Conservation (phyloP, 2,888 invertebrate genomes). For the Ormyrus labotus region DNA sequence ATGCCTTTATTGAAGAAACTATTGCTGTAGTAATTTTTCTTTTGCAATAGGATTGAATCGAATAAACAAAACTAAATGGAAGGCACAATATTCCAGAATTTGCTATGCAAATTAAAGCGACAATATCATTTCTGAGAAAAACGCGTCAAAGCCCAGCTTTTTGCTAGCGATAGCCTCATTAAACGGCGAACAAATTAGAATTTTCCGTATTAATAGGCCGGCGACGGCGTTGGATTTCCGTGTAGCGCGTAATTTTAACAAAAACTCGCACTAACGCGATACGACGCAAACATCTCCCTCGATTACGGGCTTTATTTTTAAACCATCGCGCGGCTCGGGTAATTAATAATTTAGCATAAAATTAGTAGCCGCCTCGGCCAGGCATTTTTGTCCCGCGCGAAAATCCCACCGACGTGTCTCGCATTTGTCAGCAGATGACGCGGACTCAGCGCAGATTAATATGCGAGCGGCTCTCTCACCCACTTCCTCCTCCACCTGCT, state of each 20-base stretch:
- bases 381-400: slow-evolving; percentile 53
- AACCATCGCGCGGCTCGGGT: slow-evolving; percentile 1
- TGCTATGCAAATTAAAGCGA: too few species aligned
- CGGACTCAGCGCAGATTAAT: slow-evolving; percentile 62
- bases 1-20: too few species aligned
- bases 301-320: slow-evolving; percentile 47
- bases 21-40: too few species aligned
- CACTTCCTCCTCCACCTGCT: slow-evolving; percentile 56
- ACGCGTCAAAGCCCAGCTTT: too few species aligned
- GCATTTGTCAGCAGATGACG: slow-evolving; percentile 65
- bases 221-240: slow-evolving; percentile 23
- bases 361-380: slow-evolving; percentile 54
- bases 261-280: slow-evolving; percentile 27
- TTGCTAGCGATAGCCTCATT: slow-evolving; percentile 6
- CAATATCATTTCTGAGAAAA: too few species aligned
- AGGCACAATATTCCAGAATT: too few species aligned
- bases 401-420: slow-evolving; percentile 60
- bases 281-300: slow-evolving; percentile 40
- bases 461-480: slow-evolving; percentile 59
- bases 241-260: slow-evolving; percentile 49
- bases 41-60: too few species aligned
- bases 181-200: slow-evolving; percentile 40
- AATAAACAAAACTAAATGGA: too few species aligned
- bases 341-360: slow-evolving; percentile 56
- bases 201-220: slow-evolving; percentile 33